A percentile compares a stretch with the other conserved stretches of the same genome.
Evolutionary conservation across 2,888 invertebrate species (phyloP).

Genomic region (Caenorhabditis sp.): DNA sequence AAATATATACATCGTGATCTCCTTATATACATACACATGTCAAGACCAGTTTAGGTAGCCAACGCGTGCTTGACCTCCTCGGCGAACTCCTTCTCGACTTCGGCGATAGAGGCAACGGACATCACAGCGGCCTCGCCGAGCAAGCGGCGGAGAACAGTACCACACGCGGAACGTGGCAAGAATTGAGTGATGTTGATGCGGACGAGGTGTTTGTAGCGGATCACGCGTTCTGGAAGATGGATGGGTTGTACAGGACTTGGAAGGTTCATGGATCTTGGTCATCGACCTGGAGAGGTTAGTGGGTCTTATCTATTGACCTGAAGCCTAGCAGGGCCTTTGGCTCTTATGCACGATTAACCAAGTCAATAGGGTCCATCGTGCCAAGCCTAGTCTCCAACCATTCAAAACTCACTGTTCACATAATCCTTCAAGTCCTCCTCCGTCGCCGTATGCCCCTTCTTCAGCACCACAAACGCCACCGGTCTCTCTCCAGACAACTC

Average conservation of each 20-base stretch:
- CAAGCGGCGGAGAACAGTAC: conserved; percentile 57
- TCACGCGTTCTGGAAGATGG: conserved; percentile 56
- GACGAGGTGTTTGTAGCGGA: conserved; percentile 66
- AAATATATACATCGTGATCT: not conserved
- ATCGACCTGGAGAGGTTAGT: too few species aligned
- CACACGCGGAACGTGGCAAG: conserved; percentile 59
- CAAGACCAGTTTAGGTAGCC: not conserved
- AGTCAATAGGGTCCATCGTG: too few species aligned
- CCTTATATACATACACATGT: not conserved
- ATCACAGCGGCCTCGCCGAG: conserved; percentile 61
- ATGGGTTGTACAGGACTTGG: too few species aligned
- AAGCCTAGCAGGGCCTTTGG: too few species aligned
- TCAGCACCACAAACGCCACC: conserved; percentile 63
- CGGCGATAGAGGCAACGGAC: conserved; percentile 58
- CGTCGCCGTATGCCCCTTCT: conserved; percentile 36
- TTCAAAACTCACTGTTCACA: conserved; percentile 60
- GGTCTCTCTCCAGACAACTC: conserved; percentile 64
- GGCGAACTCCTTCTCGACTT: conserved; percentile 55
- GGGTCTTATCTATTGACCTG: too few species aligned
- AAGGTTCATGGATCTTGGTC: too few species aligned
- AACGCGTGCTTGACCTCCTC: conserved; percentile 24
- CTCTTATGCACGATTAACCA: too few species aligned
- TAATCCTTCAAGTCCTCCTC: conserved; percentile 63
- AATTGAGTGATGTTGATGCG: conserved; percentile 63
- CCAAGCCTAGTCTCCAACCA: not conserved